phyloP scores from a whole-genome alignment of 2,888 invertebrate species.

The Torymus texanus region DNA sequence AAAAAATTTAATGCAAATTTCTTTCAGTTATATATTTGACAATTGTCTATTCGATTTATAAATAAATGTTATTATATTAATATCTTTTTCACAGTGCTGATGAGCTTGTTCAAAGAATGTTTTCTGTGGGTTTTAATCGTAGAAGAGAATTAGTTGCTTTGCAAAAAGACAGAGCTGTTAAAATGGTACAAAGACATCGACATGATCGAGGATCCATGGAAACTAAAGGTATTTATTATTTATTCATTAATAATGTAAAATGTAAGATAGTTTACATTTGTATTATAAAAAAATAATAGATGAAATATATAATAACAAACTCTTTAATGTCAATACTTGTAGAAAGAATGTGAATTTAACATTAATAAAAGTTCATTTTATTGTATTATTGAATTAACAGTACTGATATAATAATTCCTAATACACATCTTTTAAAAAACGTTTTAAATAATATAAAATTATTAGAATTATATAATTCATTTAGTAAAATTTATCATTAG shows the following conservation, averaged over 20 bases:
- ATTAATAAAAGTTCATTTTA: no score
- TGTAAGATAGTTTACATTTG: background rate
- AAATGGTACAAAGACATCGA: conserved; percentile 82
- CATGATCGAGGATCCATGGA: conserved; percentile 84
- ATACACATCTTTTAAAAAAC: no score
- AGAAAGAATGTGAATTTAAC: no score
- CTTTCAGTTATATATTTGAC: no score
- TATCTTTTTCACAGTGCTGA: conserved; percentile 78
- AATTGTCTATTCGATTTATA: background rate
- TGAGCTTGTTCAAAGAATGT: conserved; percentile 83
- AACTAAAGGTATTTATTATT: conserved; percentile 78
- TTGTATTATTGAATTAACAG: no score
- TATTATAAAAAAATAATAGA: background rate
- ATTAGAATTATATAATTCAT: no score
- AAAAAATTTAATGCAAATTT: no score
- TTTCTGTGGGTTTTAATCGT: conserved; percentile 82
- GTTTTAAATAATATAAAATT: no score
- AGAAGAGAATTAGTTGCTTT: conserved; percentile 77
- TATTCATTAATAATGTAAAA: background rate
- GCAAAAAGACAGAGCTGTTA: conserved; percentile 77
- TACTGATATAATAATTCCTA: no score
- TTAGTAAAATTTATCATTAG: no score
- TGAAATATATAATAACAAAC: no score
- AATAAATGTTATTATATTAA: conserved; percentile 9
- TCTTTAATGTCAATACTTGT: no score